Conservation (phyloP, 2,113 vertebrate species). For the Salvelinus sp. region DNA sequence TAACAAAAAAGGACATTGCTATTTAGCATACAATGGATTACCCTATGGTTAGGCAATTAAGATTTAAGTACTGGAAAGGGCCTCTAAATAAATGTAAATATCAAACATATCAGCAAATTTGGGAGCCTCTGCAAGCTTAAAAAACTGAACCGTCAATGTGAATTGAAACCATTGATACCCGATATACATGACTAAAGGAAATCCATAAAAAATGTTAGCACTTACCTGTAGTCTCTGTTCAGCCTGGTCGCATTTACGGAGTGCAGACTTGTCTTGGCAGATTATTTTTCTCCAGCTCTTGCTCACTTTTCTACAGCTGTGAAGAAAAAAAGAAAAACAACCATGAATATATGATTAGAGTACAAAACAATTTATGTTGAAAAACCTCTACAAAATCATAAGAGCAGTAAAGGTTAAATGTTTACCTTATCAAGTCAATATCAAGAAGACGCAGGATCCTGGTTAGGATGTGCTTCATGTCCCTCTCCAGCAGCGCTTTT, state of each 20-base stretch:
- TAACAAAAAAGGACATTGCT: neutral
- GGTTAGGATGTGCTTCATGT: slow-evolving; percentile 79
- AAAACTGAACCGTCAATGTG: no score
- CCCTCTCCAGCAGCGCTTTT: slow-evolving; percentile 78
- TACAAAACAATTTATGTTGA: no score
- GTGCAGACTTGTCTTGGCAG: slow-evolving; percentile 71
- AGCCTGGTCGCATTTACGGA: slow-evolving; percentile 71
- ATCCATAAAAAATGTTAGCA: neutral
- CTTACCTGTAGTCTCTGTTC: slow-evolving; percentile 62
- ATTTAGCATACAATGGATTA: neutral
- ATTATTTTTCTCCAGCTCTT: slow-evolving; percentile 86
- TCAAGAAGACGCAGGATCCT: slow-evolving; percentile 81
- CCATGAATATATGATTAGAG: no score
- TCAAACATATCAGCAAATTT: no score
- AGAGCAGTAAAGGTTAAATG: slow-evolving; percentile 13
- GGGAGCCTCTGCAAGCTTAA: no score
- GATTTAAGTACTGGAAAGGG: no score
- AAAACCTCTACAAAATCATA: no score
- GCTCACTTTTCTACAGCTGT: slow-evolving; percentile 87
- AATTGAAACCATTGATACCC: no score
- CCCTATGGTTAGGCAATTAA: neutral
- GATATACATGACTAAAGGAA: neutral
- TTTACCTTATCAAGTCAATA: slow-evolving; percentile 88
- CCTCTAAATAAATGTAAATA: no score
- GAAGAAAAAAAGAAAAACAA: neutral